These are phyloP conservation scores for Drosophila nr. fundita DNA, from an alignment of 2,888 invertebrate species.

Conservation along the genomic window DNA sequence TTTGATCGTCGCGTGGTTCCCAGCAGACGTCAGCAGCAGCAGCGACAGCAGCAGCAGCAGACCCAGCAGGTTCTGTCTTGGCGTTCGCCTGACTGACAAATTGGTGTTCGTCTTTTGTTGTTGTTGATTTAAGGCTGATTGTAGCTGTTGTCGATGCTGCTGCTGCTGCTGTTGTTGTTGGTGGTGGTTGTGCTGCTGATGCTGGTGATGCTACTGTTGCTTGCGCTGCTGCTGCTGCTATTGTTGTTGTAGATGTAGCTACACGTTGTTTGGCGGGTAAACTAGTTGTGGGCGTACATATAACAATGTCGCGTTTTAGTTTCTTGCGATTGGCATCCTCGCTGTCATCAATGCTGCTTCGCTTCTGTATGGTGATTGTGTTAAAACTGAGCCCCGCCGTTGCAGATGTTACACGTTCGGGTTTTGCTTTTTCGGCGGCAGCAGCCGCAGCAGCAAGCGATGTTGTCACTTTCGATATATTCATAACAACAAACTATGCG, in stretches of 20 bases:
- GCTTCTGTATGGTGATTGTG: conserved; percentile 73
- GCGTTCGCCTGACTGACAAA: conserved; percentile 48
- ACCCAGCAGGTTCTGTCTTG: conserved; percentile 30
- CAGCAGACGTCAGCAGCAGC: conserved; percentile 36
- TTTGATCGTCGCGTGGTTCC: conserved; percentile 57
- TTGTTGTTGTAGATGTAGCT: conserved; percentile 41
- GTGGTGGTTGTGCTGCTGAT: conserved; percentile 19
- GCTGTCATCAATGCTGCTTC: conserved; percentile 62
- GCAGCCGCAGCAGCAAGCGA: conserved; percentile 77
- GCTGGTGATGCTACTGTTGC: conserved; percentile 25
- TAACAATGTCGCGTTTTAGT: conserved; percentile 65
- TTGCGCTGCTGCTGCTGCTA: conserved; percentile 22
- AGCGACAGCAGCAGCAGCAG: conserved; percentile 13
- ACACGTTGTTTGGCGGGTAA: conserved; percentile 74
- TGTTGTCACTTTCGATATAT: conserved; percentile 81
- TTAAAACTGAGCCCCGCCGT: conserved; percentile 63
- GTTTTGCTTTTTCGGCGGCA: conserved; percentile 82
- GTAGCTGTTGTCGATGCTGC: conserved; percentile 20
- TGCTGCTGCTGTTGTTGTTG: conserved; percentile 10
- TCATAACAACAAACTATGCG: conserved; percentile 75
- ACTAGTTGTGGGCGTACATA: conserved; percentile 64
- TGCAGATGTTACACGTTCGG: conserved; percentile 78
- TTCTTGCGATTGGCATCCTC: conserved; percentile 69
- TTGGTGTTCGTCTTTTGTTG: conserved; percentile 33
- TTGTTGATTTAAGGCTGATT: conserved; percentile 21